A percentile compares a stretch with the other conserved stretches of the same genome.
These are phyloP conservation scores for Hemiscyllium ocellatum DNA, from an alignment of 2,113 vertebrate genomes.

Conservation along the genomic window DNA sequence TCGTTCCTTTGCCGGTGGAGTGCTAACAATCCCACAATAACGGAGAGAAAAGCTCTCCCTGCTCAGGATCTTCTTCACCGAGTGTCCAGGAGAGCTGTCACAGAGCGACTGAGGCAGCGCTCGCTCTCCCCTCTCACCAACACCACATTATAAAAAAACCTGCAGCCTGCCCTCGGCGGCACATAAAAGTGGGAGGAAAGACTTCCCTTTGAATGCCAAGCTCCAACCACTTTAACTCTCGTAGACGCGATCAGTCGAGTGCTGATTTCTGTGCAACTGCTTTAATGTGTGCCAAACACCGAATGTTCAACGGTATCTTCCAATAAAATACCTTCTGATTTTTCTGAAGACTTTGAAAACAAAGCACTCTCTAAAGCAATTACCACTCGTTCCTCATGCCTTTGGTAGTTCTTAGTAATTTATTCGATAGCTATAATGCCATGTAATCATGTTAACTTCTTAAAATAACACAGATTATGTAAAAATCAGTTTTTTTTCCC, in stretches of 20 bases:
- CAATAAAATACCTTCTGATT: not conserved
- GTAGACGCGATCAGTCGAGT: slow-evolving; percentile 22
- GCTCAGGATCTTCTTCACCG: not conserved
- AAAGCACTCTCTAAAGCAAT: not conserved
- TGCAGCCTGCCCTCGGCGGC: slow-evolving; percentile 11
- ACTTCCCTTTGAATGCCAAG: not conserved
- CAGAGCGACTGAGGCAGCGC: not conserved
- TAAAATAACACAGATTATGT: no score
- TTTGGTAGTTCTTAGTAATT: not conserved
- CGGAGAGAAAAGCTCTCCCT: not conserved
- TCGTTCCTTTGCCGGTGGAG: not conserved
- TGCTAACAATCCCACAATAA: not conserved
- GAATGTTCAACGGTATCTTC: not conserved
- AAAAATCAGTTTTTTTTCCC: no score
- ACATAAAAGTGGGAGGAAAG: slow-evolving; percentile 10
- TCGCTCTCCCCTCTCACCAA: not conserved
- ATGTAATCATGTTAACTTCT: no score
- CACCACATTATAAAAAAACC: slow-evolving; percentile 25
- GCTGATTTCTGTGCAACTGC: not conserved
- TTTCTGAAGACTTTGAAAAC: not conserved
- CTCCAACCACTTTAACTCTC: slow-evolving; percentile 21
- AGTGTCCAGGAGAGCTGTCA: slow-evolving; percentile 19
- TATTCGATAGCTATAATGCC: no score
- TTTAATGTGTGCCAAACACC: not conserved
- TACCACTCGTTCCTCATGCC: not conserved